phyloP scores from a whole-genome alignment of 2,797 vertebrate species.

The Sitta carolinensis region DNA sequence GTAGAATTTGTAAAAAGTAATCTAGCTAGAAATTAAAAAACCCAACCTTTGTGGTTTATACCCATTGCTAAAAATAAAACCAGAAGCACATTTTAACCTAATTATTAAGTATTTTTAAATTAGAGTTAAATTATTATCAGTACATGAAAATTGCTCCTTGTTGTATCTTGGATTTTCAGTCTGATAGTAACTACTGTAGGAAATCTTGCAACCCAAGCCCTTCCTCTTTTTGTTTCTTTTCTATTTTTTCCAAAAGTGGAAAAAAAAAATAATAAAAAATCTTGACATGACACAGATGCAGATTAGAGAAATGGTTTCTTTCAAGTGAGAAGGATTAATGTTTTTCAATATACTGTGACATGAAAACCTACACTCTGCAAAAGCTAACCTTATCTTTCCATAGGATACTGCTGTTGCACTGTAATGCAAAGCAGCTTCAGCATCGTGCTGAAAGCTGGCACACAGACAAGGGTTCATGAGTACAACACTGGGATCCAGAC shows the following conservation, averaged over 20 bases:
- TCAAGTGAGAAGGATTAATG: background rate
- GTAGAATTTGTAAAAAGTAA: background rate
- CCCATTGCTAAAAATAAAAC: background rate
- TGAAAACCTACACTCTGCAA: background rate
- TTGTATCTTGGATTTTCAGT: background rate
- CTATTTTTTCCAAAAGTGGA: background rate
- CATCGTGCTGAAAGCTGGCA: background rate
- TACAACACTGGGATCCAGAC: background rate
- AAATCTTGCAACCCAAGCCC: background rate
- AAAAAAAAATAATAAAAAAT: background rate
- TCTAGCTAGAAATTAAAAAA: background rate
- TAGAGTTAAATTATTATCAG: background rate
- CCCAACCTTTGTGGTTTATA: background rate
- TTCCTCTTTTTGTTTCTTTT: background rate
- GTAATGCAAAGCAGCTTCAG: constrained; percentile 13
- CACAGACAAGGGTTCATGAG: background rate
- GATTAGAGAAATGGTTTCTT: background rate
- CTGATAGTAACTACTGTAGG: background rate
- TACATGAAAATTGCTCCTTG: background rate
- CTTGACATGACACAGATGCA: background rate
- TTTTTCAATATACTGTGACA: background rate
- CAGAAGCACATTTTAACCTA: background rate
- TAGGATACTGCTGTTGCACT: background rate
- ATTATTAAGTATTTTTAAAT: background rate
- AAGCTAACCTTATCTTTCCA: background rate